These are phyloP conservation scores for Scytalopus superciliaris DNA, from an alignment of 2,113 vertebrate species.

Conservation along the genomic window DNA sequence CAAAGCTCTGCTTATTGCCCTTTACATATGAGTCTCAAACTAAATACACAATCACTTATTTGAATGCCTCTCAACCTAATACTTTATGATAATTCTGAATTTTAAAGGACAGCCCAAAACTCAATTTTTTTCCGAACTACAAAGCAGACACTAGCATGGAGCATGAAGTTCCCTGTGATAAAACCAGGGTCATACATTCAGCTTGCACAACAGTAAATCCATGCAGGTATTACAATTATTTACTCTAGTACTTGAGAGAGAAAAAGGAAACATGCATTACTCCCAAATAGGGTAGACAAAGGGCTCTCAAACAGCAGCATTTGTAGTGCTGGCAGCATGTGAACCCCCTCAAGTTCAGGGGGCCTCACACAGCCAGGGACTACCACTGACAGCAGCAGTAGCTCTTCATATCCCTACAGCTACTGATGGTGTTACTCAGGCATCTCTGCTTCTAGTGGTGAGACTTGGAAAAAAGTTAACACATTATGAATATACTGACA, in stretches of 20 bases:
- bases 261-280: not conserved
- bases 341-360: not conserved
- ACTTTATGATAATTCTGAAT: not conserved
- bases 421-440: accelerated
- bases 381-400: not conserved
- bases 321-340: not conserved
- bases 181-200: not conserved
- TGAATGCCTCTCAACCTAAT: not conserved
- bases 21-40: not conserved
- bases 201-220: not conserved
- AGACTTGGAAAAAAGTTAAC: not conserved
- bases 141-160: not conserved
- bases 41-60: not conserved
- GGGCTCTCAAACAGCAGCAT: not conserved
- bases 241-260: not conserved
- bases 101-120: not conserved
- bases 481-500: not conserved
- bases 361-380: not conserved
- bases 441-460: not conserved
- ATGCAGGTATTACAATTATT: not conserved
- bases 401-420: not conserved
- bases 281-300: accelerated
- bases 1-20: not conserved
- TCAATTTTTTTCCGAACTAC: not conserved
- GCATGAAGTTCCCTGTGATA: not conserved